phyloP scores from a whole-genome alignment of 2,888 invertebrate species.

The Tupiocoris notatus region DNA sequence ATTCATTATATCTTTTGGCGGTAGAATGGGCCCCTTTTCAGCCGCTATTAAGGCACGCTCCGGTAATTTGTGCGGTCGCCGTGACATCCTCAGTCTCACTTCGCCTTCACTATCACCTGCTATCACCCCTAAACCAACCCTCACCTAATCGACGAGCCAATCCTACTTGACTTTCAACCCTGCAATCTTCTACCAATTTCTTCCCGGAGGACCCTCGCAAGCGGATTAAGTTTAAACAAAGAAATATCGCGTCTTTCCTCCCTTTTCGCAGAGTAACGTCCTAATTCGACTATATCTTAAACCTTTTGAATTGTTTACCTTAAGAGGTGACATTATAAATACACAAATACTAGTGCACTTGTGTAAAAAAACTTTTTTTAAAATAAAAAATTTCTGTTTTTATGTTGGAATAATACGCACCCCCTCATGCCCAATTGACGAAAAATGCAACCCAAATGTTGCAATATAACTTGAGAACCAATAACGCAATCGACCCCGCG shows the following conservation, averaged over 20 bases:
- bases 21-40: constrained; percentile 17
- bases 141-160: constrained; percentile 34
- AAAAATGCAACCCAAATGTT: too few species aligned
- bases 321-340: too few species aligned
- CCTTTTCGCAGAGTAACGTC: too few species aligned
- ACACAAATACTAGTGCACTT: too few species aligned
- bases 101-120: background rate
- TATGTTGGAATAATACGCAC: too few species aligned
- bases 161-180: background rate
- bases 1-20: constrained; percentile 38
- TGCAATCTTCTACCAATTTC: constrained; percentile 13
- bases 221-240: constrained; percentile 37
- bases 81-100: constrained; percentile 17
- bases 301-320: too few species aligned
- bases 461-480: too few species aligned
- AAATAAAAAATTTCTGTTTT: too few species aligned
- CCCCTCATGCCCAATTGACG: too few species aligned
- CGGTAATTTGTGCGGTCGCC: constrained; percentile 42
- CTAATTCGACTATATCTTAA: too few species aligned
- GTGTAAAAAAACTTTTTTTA: too few species aligned
- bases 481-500: too few species aligned
- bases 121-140: background rate
- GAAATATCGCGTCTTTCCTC: constrained; percentile 27
- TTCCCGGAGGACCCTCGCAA: constrained; percentile 14
- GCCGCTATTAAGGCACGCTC: constrained; percentile 39